These are phyloP conservation scores for Dendroctonus ponderosae DNA, from an alignment of 1,140 invertebrate species.

Conservation along the genomic window DNA sequence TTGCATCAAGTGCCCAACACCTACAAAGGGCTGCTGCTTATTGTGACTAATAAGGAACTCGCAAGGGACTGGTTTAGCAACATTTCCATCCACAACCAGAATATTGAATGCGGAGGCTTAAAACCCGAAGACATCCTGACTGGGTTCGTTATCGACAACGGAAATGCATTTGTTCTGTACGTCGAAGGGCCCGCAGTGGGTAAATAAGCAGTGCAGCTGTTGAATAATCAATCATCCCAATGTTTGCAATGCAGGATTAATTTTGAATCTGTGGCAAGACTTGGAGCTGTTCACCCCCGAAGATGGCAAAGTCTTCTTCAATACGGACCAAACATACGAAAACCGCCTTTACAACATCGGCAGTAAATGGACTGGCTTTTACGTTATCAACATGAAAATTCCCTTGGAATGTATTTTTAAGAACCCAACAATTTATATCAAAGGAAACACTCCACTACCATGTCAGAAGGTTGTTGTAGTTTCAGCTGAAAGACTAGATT, in stretches of 20 bases:
- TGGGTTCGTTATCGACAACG: slow-evolving; percentile 36
- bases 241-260: slow-evolving; percentile 9
- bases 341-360: slow-evolving; percentile 27
- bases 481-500: neutral
- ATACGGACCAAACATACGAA: slow-evolving; percentile 33
- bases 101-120: neutral
- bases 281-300: neutral
- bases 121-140: slow-evolving; percentile 24
- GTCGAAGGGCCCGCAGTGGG: slow-evolving; percentile 30
- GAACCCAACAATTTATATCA: slow-evolving; percentile 28
- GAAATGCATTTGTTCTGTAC: slow-evolving; percentile 28
- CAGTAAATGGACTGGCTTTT: slow-evolving; percentile 10
- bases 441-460: slow-evolving; percentile 35
- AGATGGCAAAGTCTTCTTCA: slow-evolving; percentile 30
- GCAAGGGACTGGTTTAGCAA: slow-evolving; percentile 5
- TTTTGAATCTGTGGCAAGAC: slow-evolving; percentile 31
- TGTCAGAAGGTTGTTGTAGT: slow-evolving; percentile 29
- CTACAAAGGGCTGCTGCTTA: slow-evolving; percentile 29
- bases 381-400: slow-evolving; percentile 27
- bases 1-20: slow-evolving; percentile 31
- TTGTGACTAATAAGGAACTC: slow-evolving; percentile 13
- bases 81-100: slow-evolving; percentile 19
- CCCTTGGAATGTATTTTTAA: slow-evolving; percentile 37
- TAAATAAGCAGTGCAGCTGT: neutral
- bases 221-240: neutral